Conservation (phyloP, 2,888 invertebrate genomes). For the Trissonchulus latispiculum region DNA sequence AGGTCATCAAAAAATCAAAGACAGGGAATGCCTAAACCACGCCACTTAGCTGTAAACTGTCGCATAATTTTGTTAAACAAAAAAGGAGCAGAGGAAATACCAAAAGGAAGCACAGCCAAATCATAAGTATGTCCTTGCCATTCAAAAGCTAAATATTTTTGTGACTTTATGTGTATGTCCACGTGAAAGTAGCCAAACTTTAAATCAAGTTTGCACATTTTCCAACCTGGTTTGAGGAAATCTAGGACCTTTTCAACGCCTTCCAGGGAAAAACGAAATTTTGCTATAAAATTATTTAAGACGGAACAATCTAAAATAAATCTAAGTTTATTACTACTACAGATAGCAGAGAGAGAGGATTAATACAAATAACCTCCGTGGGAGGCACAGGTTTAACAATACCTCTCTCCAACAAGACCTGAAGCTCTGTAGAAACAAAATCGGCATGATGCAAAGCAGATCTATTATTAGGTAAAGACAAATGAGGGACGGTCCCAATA, state of each 20-base stretch:
- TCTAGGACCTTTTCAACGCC: neutral
- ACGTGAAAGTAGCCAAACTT: slow-evolving; percentile 4
- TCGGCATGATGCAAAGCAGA: neutral
- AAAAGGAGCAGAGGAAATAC: slow-evolving; percentile 3
- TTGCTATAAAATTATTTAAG: neutral
- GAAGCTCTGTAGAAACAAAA: neutral
- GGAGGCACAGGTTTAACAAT: neutral
- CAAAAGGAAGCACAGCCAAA: slow-evolving; percentile 1
- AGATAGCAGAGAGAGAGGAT: neutral
- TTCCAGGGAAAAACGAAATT: slow-evolving; percentile 5
- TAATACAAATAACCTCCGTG: neutral
- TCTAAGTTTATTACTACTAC: slow-evolving; percentile 4
- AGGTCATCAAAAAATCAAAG: slow-evolving; percentile 3
- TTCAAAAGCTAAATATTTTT: neutral
- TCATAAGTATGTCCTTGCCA: neutral
- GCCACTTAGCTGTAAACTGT: neutral
- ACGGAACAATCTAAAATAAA: slow-evolving; percentile 5
- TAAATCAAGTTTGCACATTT: neutral
- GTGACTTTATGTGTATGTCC: neutral
- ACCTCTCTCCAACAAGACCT: neutral
- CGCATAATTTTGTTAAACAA: slow-evolving; percentile 11
- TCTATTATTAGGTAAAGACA: neutral
- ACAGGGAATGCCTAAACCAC: neutral
- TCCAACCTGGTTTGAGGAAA: neutral
- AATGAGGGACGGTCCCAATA: neutral